Base-by-base conservation (phyloP, 2,113 vertebrate genomes). In the Gobius niger region DNA sequence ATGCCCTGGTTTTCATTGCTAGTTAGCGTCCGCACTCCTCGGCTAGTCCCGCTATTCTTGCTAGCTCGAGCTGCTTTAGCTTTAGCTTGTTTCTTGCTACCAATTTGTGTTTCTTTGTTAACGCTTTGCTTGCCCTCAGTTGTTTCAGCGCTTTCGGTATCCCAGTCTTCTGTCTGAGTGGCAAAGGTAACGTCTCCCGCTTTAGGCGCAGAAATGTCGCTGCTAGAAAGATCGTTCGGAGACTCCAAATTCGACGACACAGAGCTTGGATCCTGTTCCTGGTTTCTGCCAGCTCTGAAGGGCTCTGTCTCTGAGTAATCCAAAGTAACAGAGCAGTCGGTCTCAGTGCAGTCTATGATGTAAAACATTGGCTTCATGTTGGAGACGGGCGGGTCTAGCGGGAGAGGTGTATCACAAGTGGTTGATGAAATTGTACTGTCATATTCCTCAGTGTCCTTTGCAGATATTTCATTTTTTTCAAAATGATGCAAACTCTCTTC, bases 261-360 rank as follows among this genome's bases (percentile, higher is more conserved):
- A 0, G 91, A 91, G 84, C 81, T 89, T 0, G 72, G 90, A 63
- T 89, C 86, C 65, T 67, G 80, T 7, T 68, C 82, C 42, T 80
- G 79, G 46, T 73, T 68, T 44, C 80, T 82, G 73, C 72, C 83
- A 63, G 91, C 88, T 6, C 86, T 89, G 0, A 47, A 90, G 81
- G 85, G 88, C 63, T 95, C 91, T 1, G 88, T 90, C 69, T 98
- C 95, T 0, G 96, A 96, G 74, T 86, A 94, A 87, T 98, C 95
- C 63, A 96, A 77, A 0, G 93, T 92, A 81, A 97, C 91, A 0
- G 96, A 98, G 85, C 93, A 95, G 87, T 98, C 95, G 0, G 94
- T 94, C 70, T 98, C 96, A 0, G 95, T 96, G 81, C 88, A 93
- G 84, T 93, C 92, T 11, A 88, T 3, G 46, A 93, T 59, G 14